Evolutionary conservation across 1,140 invertebrate genomes (phyloP), one percentile per base, ranked within the genome.

Genomic region (Drosophila tsacasi): DNA sequence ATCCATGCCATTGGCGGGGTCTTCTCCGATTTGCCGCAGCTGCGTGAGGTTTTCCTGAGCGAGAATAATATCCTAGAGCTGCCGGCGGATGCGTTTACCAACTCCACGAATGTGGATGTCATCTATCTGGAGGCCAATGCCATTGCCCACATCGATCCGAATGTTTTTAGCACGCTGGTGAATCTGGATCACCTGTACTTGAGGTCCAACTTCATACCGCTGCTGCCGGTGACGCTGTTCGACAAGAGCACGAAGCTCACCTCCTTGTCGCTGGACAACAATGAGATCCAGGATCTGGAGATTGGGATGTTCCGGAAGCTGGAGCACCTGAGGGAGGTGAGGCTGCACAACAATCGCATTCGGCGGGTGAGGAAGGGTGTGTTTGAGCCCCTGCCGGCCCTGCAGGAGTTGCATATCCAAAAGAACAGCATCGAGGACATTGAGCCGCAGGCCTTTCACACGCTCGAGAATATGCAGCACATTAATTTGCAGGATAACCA

Each of bases 21-120:
- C 2, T 98, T 98, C 91, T 95, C 96, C 17, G 95, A 96, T 83
- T 93, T 98, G 52, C 95, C 95, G 0, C 95, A 97, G 64, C 93
- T 98, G 4, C 94, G 96, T 40, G 96, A 97, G 86, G 93, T 98
- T 23, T 97, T 98, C 91, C 93, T 98, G n/a, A 96, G 97, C 1
- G 97, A 98, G 92, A 98, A 98, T 90, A 98, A 98, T 92, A 97
- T 98, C 52, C 93, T 98, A 2, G 97, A 97, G 92, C 95, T 98
- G 73, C 95, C 96, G 0, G 95, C 95, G 6, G 96, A 97, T 71
- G 96, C 97, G 13, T 98, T 98, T 92, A 94, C 94, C 5, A 97
- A 97, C 66, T 97, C 96, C 7, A 92, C 94, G 1, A 95, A 95
- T 55, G 93, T 98, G 19, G 95, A 96, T 3, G 97, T 98, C 21